Evolutionary conservation across 1,140 invertebrate genomes (phyloP).

Genomic region (Dreissena polymorpha): DNA sequence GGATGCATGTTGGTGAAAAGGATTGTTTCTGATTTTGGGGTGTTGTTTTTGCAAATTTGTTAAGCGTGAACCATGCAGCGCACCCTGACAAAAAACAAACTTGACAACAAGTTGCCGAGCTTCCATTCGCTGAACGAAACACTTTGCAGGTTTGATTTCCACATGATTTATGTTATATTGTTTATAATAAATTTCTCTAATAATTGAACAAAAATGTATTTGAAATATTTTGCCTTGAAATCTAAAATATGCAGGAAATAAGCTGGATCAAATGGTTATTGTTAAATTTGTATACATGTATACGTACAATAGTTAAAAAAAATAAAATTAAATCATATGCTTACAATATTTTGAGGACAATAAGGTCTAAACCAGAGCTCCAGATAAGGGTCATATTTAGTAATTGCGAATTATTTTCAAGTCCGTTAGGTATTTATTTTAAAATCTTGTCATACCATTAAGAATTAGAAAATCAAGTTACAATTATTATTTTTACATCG

Average conservation of each 20-base stretch:
- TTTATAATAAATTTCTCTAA: neutral
- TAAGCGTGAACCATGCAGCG: slow-evolving; percentile 11
- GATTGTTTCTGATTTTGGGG: neutral
- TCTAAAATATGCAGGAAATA: neutral
- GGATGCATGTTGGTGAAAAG: neutral
- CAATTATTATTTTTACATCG: too few relatives aligned
- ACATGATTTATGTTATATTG: too few relatives aligned
- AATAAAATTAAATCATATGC: neutral
- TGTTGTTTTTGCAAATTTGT: neutral
- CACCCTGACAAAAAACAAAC: slow-evolving; percentile 15
- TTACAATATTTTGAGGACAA: too few relatives aligned
- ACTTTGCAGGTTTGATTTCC: slow-evolving; percentile 36
- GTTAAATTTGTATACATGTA: neutral
- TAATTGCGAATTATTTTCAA: too few relatives aligned
- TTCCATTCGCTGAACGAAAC: slow-evolving; percentile 52
- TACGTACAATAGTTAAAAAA: neutral
- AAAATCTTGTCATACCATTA: too few relatives aligned
- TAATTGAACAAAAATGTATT: slow-evolving; percentile 1
- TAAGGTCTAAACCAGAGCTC: too few relatives aligned
- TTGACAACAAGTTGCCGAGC: slow-evolving; percentile 46
- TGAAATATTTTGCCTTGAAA: neutral
- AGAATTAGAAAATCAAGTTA: too few relatives aligned
- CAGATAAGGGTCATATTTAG: too few relatives aligned
- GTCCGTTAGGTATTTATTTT: too few relatives aligned
- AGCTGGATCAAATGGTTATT: neutral